Percentiles rank a stretch among this genome's conserved stretches.
Conservation (phyloP, 2,888 invertebrate genomes). For the Phalangium opilio region DNA sequence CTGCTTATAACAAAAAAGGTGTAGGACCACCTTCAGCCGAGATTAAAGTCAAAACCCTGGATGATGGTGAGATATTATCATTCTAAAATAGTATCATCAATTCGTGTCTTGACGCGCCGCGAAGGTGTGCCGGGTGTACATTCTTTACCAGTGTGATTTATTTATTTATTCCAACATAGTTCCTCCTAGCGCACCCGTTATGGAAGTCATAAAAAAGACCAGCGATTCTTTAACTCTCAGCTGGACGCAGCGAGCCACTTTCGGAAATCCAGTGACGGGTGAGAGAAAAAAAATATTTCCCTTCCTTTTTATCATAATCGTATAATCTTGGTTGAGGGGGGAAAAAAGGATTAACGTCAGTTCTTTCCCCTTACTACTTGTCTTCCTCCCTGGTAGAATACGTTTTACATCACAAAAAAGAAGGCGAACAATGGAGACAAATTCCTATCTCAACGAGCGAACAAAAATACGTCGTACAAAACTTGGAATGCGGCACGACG, state of each 20-base stretch:
- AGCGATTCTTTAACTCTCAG: conserved; percentile 9
- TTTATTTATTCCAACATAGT: conserved; percentile 11
- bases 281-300: not conserved
- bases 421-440: conserved; percentile 1
- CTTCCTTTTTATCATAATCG: too few species aligned
- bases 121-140: too few species aligned
- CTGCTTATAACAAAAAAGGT: conserved; percentile 28
- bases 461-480: conserved; percentile 1
- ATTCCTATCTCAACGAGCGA: not conserved
- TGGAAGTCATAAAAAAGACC: conserved; percentile 7
- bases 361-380: too few species aligned
- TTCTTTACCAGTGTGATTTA: too few species aligned
- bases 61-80: conserved; percentile 22
- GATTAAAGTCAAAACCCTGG: conserved; percentile 27
- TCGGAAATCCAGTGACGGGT: conserved; percentile 5
- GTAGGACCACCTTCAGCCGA: conserved; percentile 27
- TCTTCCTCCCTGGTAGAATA: not conserved
- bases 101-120: too few species aligned
- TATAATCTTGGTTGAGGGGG: too few species aligned
- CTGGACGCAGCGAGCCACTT: conserved; percentile 8
- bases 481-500: conserved; percentile 8
- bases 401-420: not conserved
- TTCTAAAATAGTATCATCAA: too few species aligned
- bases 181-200: conserved; percentile 13
- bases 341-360: too few species aligned